Evolutionary conservation across 2,113 vertebrate species (phyloP), one percentile per base, ranked within the genome.

Genomic region (Rhodinocichla rosea): DNA sequence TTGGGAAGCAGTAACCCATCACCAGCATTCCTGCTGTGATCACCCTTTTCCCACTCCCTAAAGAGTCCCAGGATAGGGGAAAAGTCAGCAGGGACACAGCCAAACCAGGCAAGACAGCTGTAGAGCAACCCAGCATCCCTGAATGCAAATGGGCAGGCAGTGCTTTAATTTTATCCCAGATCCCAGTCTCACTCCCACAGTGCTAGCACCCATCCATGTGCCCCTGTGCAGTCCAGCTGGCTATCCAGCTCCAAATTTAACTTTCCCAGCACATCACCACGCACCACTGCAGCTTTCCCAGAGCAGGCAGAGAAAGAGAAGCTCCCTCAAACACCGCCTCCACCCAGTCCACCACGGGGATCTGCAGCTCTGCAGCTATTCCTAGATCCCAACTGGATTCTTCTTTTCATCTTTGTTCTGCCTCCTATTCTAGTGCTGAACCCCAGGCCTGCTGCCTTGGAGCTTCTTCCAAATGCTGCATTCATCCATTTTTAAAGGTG

Each of bases 401-500:
- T 94, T 94, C 92, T 75, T 95, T 97, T 96, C 86, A 95, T 94
- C 95, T 96, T 94, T 93, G 69, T 75, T 95, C 94, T 81, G 64
- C 70, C 86, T 95, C 76, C 60, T 84, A 71, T 93, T 96, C 92
- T 90, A 78, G 93, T 37, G 73, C 95, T 68, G 74, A 92, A 93
- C 90, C 90, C 90, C 83, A 92, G 88, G 95, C 80, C 77, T 93
- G 80, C 93, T 95, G 90, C 90, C 92, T 95, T 42, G 69, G 76
- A 96, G 83, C 90, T 78, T 65, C 83, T 65, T 97, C 94, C 93
- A 53, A 86, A 92, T 5, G 10, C 80, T 76, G 76, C 80, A 81
- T 82, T 96, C 93, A 97, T 96, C 44, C 95, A 96, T 97, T 96
- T 97, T 96, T 96, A 97, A 96, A 97, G 90, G 85, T 95, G 94